phyloP scores from a whole-genome alignment of 2,113 vertebrate species.

The Ivindomyrus marchei region DNA sequence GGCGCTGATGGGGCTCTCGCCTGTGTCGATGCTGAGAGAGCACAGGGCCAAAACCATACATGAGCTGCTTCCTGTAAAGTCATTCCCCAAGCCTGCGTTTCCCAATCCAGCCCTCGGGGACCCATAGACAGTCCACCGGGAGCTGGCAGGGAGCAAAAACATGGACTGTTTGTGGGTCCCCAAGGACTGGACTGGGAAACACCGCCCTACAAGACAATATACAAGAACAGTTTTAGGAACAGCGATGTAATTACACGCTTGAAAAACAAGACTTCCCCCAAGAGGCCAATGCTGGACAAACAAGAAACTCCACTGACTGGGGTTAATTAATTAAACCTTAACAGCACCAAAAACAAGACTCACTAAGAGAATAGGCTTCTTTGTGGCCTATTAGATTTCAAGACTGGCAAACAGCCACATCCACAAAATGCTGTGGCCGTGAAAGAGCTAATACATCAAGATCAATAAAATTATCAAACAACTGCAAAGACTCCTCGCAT shows the following conservation, averaged over 20 bases:
- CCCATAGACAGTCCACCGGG: background rate
- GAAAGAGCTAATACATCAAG: background rate
- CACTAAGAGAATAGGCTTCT: background rate
- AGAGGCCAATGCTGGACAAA: background rate
- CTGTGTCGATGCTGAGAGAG: conserved; percentile 73
- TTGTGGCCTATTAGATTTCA: background rate
- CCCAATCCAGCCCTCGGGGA: background rate
- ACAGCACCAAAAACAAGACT: background rate
- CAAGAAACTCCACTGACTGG: background rate
- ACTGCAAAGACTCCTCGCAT: background rate
- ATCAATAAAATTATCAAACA: background rate
- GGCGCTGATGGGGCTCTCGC: conserved; percentile 85
- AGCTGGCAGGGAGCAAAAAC: background rate
- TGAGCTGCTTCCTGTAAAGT: background rate
- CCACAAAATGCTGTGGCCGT: background rate
- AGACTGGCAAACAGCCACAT: background rate
- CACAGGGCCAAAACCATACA: background rate
- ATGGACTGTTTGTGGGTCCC: background rate
- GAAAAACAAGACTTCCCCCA: background rate
- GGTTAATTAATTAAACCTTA: background rate
- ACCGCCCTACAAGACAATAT: background rate
- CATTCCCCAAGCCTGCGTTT: background rate
- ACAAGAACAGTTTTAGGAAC: background rate
- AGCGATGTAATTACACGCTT: background rate
- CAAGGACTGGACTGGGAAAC: background rate